A percentile compares a stretch with the other conserved stretches of the same genome.
Evolutionary conservation across 2,888 invertebrate species (phyloP).

Genomic region (Ophonus ardosiacus): DNA sequence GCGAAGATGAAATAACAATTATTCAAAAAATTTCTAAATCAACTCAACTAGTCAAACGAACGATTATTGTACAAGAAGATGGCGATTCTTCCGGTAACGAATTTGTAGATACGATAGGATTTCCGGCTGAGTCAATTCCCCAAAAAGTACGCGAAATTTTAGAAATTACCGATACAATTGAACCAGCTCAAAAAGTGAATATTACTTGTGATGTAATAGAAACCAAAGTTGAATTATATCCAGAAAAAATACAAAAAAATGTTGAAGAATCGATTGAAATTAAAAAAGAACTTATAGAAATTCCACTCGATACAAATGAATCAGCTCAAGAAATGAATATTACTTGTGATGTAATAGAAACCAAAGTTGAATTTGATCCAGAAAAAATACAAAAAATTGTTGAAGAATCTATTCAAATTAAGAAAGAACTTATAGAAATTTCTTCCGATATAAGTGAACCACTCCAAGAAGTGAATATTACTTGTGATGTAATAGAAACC

Average conservation of each 20-base stretch:
- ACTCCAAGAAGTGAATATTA: conserved; percentile 41
- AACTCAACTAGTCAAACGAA: neutral
- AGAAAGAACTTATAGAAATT: conserved; percentile 26
- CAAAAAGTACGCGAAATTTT: conserved; percentile 31
- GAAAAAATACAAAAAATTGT: conserved; percentile 1
- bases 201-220: neutral
- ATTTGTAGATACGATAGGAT: conserved; percentile 52
- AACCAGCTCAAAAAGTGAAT: conserved; percentile 48
- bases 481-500: neutral
- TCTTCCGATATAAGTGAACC: neutral
- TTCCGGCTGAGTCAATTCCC: conserved; percentile 42
- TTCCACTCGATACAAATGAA: neutral
- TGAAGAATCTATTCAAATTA: neutral
- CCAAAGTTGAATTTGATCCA: neutral
- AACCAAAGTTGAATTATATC: neutral
- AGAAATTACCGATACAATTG: neutral
- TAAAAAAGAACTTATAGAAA: conserved; percentile 25
- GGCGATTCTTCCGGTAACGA: conserved; percentile 44
- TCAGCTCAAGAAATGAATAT: conserved; percentile 48
- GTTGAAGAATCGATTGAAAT: neutral
- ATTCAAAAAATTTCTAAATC: conserved; percentile 33
- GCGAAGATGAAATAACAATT: conserved; percentile 50
- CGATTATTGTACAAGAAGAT: conserved; percentile 19
- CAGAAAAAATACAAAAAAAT: conserved; percentile 1
- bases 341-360: neutral